Conservation (phyloP, 2,797 vertebrate species). For the Notolabrus celidotus region DNA sequence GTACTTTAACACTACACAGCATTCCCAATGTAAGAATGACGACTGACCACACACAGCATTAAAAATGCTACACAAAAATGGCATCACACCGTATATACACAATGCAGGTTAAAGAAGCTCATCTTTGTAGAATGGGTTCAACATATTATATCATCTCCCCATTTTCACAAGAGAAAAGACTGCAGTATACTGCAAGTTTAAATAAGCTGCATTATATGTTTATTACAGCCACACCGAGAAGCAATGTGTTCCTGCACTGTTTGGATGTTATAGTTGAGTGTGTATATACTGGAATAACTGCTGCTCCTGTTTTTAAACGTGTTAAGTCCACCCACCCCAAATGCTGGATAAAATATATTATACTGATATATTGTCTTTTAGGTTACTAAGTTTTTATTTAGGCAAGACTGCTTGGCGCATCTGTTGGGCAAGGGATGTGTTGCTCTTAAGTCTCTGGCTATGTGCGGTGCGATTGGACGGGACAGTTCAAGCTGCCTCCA, state of each 20-base stretch:
- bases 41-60: conserved; percentile 79
- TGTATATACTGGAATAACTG: conserved; percentile 82
- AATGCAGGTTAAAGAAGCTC: conserved; percentile 82
- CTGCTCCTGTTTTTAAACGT: conserved; percentile 74
- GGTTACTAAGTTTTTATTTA: conserved; percentile 87
- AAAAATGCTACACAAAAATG: conserved; percentile 85
- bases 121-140: conserved; percentile 73
- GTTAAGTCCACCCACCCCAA: conserved; percentile 75
- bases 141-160: conserved; percentile 77
- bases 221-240: conserved; percentile 81
- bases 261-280: conserved; percentile 72
- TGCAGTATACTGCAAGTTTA: conserved; percentile 71
- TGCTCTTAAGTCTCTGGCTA: conserved; percentile 87
- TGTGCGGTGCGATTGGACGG: conserved; percentile 89
- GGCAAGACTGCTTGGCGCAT: conserved; percentile 85
- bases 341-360: conserved; percentile 83
- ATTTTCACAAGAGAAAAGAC: conserved; percentile 71
- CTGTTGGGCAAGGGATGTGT: conserved; percentile 84
- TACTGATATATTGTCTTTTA: conserved; percentile 84
- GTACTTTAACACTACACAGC: conserved; percentile 81
- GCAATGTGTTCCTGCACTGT: conserved; percentile 84
- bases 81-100: conserved; percentile 84
- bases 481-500: conserved; percentile 94
- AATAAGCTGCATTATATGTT: conserved; percentile 78
- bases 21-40: conserved; percentile 81